Evolutionary conservation across 2,888 invertebrate genomes (phyloP), one percentile per base, ranked within the genome.

Genomic region (Blomia tropicalis): DNA sequence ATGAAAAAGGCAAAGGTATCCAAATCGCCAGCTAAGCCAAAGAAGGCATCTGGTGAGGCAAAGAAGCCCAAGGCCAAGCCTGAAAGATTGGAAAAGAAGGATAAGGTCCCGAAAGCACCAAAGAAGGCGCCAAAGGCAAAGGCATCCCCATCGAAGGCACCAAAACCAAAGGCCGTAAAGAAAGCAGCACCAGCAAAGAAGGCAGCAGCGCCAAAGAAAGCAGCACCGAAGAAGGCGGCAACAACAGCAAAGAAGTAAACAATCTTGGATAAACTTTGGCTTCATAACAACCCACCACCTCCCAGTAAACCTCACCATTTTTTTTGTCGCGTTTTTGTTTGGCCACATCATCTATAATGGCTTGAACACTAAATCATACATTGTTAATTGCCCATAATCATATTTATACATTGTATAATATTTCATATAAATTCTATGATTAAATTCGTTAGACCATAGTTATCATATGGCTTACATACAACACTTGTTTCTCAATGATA

Each of bases 11-110:
- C 67, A 17, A 58, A 41, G 0, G 51, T 23, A 19, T 4, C 60
- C 5, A 59, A 58, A 41, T 22, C 56, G 17, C 3, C 31, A 14
- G 60, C 53, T 54, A 59, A 63, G n/a, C 60, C 58, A 31, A 43
- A 64, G 2, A 66, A 63, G 51, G 25, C 56, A 43, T 65, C 63
- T 44, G 54, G 61, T 22, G 59, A 61, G 41, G 53, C 64, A 11
- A 47, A 32, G 11, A 63, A 62, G 29, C 14, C n/a, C 17, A 27
- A 27, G 19, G 41, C 60, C 19, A 53, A 60, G 53, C n/a, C 31
- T 17, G 44, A 53, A 19, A 59, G 61, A 7, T 36, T 64, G 19
- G 59, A 58, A 22, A 36, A 58, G 41, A 58, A 41, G n/a, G 14
- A n/a, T 27, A 36, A 43, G 36, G 43, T 23, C 14, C 25, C 59